Evolutionary conservation across 2,113 vertebrate genomes (phyloP).

Genomic region (Ascaphus truei): DNA sequence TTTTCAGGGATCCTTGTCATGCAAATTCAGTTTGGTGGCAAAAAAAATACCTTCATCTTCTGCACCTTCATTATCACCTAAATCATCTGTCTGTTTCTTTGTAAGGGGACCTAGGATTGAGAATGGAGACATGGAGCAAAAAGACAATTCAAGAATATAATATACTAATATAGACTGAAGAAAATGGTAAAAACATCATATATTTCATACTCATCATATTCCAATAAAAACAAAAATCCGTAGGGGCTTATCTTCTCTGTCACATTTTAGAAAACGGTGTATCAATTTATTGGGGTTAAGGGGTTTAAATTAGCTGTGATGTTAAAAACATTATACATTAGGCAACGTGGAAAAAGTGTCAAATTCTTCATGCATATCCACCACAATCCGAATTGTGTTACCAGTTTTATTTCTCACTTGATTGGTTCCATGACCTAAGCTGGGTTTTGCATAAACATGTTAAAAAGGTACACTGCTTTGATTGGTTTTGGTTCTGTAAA

Average conservation of each 20-base stretch:
- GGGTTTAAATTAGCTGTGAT: neutral
- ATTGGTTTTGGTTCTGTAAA: no score
- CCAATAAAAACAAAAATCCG: constrained; percentile 59
- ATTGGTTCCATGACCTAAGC: no score
- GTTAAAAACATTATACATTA: no score
- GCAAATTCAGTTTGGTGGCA: constrained; percentile 91
- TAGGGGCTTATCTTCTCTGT: no score
- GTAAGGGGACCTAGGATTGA: constrained; percentile 99
- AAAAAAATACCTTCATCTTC: constrained; percentile 98
- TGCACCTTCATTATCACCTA: constrained; percentile 99
- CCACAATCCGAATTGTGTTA: no score
- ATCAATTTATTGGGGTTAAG: neutral
- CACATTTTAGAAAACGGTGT: constrained; percentile 12
- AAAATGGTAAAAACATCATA: constrained; percentile 74
- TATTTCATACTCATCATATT: constrained; percentile 68
- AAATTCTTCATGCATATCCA: no score
- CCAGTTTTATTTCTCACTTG: no score
- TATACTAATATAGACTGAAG: constrained; percentile 59
- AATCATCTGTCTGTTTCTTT: constrained; percentile 99
- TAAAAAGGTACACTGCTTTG: no score
- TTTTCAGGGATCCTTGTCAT: constrained; percentile 86
- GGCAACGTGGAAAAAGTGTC: no score
- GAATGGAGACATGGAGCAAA: constrained; percentile 96
- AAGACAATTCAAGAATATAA: constrained; percentile 98
- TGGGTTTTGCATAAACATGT: no score